Evolutionary conservation across 2,888 invertebrate species (phyloP).

Genomic region (Andrena hattorfiana): DNA sequence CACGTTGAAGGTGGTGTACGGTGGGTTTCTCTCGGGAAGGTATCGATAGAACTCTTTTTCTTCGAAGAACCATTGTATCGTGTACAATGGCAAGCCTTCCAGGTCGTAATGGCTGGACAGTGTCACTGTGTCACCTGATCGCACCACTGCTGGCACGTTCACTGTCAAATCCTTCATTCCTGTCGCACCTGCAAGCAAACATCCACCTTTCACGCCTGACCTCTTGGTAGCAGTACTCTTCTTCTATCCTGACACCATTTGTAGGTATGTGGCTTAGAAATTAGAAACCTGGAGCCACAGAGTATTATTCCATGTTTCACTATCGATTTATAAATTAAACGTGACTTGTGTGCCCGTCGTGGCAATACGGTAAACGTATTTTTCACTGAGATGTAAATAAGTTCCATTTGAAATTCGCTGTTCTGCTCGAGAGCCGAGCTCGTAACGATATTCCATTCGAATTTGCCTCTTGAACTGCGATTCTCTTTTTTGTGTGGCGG

Average conservation of each 20-base stretch:
- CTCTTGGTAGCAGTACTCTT: not conserved
- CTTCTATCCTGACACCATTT: not conserved
- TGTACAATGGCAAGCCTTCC: slow-evolving; percentile 86
- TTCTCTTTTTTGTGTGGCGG: not conserved
- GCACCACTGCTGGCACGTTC: slow-evolving; percentile 80
- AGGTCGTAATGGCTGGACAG: slow-evolving; percentile 82
- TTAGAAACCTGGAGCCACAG: no score
- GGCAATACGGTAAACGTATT: no score
- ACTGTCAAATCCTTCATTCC: slow-evolving; percentile 81
- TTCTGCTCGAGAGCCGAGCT: not conserved
- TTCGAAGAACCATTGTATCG: slow-evolving; percentile 92
- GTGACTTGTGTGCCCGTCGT: no score
- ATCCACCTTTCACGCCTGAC: not conserved
- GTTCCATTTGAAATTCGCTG: not conserved
- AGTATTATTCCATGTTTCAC: no score
- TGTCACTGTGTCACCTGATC: slow-evolving; percentile 81
- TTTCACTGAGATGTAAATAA: no score
- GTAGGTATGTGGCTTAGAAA: not conserved
- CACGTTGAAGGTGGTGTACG: slow-evolving; percentile 89
- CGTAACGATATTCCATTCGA: not conserved
- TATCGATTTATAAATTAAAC: no score
- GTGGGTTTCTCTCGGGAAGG: slow-evolving; percentile 90
- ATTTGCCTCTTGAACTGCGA: not conserved
- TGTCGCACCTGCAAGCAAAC: slow-evolving; percentile 74
- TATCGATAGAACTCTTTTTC: slow-evolving; percentile 92